Evolutionary conservation across 2,113 vertebrate species (phyloP).

Genomic region (Cynopterus brachyotis): DNA sequence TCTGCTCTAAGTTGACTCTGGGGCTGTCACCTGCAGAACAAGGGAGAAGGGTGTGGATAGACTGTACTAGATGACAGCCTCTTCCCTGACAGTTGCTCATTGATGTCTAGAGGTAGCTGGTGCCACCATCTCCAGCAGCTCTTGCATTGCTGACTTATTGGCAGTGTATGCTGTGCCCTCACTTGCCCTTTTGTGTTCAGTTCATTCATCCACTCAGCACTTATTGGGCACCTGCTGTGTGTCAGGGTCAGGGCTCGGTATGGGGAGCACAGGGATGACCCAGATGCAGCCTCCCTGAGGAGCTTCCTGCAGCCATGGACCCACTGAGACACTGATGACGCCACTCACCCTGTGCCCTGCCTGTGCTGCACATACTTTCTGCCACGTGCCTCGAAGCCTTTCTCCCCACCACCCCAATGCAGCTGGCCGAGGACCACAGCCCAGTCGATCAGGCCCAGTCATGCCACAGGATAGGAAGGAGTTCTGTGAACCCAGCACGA

Average conservation of each 20-base stretch:
- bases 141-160: rapidly evolving
- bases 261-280: neutral
- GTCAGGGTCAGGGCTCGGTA: neutral
- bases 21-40: neutral
- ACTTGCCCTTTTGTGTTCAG: rapidly evolving
- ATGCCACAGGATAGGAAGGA: neutral
- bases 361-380: neutral
- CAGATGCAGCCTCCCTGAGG: neutral
- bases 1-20: neutral
- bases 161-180: neutral
- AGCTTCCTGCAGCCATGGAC: neutral
- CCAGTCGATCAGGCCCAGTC: neutral
- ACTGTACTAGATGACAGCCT: neutral
- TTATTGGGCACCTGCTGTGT: neutral
- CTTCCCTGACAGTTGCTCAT: neutral
- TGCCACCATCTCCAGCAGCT: neutral
- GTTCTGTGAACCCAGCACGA: neutral
- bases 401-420: neutral
- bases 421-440: neutral
- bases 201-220: neutral
- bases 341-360: neutral
- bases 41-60: neutral
- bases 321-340: neutral
- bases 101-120: neutral
- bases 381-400: neutral